These are phyloP conservation scores for Eunapius fragilis DNA, from an alignment of 37 sponge, comb jelly and placozoan genomes.

Conservation along the genomic window DNA sequence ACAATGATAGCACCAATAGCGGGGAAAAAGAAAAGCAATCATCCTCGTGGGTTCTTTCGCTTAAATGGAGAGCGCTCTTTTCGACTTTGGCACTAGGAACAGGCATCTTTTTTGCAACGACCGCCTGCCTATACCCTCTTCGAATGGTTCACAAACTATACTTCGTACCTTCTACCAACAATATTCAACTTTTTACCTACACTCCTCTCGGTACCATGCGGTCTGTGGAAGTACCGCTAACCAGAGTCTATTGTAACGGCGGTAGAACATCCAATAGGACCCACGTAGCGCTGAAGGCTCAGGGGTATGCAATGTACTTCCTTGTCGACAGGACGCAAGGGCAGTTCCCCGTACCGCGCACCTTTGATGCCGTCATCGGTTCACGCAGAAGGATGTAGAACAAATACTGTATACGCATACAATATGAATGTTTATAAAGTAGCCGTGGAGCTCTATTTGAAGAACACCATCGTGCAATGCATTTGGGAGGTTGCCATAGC, in stretches of 20 bases:
- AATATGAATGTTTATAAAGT: too few relatives aligned
- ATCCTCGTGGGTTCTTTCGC: constrained; percentile 11
- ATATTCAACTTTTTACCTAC: constrained; percentile 26
- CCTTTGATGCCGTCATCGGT: constrained; percentile 30
- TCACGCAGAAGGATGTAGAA: background rate
- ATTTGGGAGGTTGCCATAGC: background rate
- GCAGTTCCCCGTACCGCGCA: constrained; percentile 12
- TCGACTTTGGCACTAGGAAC: constrained; percentile 45
- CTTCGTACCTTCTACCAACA: background rate
- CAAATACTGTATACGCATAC: background rate
- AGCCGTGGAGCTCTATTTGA: background rate
- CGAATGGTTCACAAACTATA: constrained; percentile 53
- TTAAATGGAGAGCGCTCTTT: constrained; percentile 40
- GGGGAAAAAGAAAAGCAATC: background rate
- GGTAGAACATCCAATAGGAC: background rate
- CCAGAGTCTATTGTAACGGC: background rate
- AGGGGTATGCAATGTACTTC: constrained; percentile 59
- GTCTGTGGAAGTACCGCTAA: constrained; percentile 22
- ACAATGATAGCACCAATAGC: background rate
- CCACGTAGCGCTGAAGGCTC: constrained; percentile 48
- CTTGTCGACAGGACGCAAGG: constrained; percentile 37
- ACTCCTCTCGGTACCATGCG: constrained; percentile 39
- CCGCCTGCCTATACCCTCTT: constrained; percentile 60
- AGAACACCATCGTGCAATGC: background rate
- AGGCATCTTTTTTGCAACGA: constrained; percentile 52